phyloP scores from a whole-genome alignment of 2,797 vertebrate genomes.

The Cynodonichthys magdalenae region DNA sequence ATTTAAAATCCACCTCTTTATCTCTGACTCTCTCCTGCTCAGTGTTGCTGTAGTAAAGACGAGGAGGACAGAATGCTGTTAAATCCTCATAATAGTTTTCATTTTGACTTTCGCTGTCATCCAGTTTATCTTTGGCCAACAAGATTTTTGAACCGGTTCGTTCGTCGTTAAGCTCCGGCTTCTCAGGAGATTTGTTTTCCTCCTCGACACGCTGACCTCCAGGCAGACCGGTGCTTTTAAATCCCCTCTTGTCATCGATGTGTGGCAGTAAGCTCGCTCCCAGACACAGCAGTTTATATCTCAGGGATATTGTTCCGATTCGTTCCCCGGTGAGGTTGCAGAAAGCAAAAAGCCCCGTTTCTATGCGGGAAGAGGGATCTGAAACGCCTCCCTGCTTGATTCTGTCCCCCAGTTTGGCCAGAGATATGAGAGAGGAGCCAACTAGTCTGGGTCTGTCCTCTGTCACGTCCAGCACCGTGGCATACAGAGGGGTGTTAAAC shows the following conservation, averaged over 20 bases:
- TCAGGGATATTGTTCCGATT: conserved; percentile 80
- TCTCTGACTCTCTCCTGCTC: conserved; percentile 33
- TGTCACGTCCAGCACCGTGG: conserved; percentile 80
- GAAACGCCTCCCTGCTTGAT: conserved; percentile 65
- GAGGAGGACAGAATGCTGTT: conserved; percentile 83
- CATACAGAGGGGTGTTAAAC: conserved; percentile 75
- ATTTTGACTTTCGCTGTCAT: conserved; percentile 19
- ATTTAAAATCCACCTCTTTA: conserved; percentile 28
- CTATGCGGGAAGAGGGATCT: conserved; percentile 65
- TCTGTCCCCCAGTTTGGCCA: conserved; percentile 63
- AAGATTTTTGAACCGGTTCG: conserved; percentile 3
- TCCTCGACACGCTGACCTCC: conserved; percentile 1
- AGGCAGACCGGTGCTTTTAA: neutral
- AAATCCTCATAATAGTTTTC: conserved; percentile 48
- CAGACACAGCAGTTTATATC: conserved; percentile 84
- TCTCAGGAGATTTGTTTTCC: conserved; percentile 1
- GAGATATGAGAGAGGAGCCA: conserved; percentile 81
- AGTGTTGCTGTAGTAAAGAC: conserved; percentile 82
- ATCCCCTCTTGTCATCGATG: conserved; percentile 43
- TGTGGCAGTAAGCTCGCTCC: conserved; percentile 68
- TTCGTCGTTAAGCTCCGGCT: conserved; percentile 11
- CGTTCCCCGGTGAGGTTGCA: conserved; percentile 71
- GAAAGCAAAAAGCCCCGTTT: conserved; percentile 65
- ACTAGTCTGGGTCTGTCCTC: conserved; percentile 73
- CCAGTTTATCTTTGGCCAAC: conserved; percentile 21